Evolutionary conservation across 1,140 invertebrate species (phyloP), one percentile per base, ranked within the genome.

Genomic region (Ganaspis sp.): DNA sequence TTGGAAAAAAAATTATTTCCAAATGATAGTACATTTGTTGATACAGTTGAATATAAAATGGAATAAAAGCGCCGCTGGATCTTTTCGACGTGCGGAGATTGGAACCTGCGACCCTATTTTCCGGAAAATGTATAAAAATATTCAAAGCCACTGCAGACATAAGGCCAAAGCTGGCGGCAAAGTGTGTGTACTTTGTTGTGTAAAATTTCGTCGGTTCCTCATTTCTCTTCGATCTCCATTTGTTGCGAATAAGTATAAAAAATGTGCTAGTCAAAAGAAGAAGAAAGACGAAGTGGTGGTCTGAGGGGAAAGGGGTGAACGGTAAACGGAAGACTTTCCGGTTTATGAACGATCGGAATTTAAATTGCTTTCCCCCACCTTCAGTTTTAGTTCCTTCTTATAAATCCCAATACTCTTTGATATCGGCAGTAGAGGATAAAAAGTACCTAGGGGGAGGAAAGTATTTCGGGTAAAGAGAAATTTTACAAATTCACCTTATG

Each of bases 311-410:
- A n/a, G 64, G 23, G 49, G 42, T 23, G 42, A 74, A 70, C 9
- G 29, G 40, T 69, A 74, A 77, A 71, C 58, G 73, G 69, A 76
- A 81, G 82, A 80, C 75, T 78, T 87, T 82, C 75, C 78, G 84
- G 77, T 82, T 87, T 86, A 87, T 87, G 85, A 86, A 86, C 85
- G 85, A 87, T 85, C 79, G 86, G 86, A 87, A 87, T 87, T 87
- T 85, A 86, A 86, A 87, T 87, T 87, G 86, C 86, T 85, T 87
- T 85, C 80, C 84, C 77, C 73, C 42, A 45, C 49, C 42, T 75
- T 70, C 80, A 82, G 81, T 86, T 86, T 85, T 82, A 80, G 77
- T 86, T 84, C 83, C 83, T 70, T 75, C 73, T 85, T 86, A 83
- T 85, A 87, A 86, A 87, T 85, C 82, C 81, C 85, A 87, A 87